A percentile compares a stretch with the other conserved stretches of the same genome.
These are phyloP conservation scores for Ceryle rudis DNA, from an alignment of 2,797 vertebrate genomes.

Conservation along the genomic window DNA sequence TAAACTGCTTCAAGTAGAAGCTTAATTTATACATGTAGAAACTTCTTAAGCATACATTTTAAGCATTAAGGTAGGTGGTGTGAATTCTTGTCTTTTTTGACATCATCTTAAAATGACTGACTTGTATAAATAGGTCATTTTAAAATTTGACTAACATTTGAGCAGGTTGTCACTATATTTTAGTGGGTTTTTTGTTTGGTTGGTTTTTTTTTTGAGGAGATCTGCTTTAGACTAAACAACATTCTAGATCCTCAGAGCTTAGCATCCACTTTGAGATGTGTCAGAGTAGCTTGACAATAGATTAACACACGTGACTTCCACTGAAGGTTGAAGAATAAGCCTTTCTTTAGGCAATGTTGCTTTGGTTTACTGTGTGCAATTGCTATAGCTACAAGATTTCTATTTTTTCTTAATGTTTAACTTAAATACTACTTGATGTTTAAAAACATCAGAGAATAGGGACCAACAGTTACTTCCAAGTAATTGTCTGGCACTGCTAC, in stretches of 20 bases:
- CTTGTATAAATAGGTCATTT: neutral
- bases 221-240: neutral
- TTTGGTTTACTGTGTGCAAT: neutral
- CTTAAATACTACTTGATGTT: neutral
- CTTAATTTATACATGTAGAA: neutral
- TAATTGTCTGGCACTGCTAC: neutral
- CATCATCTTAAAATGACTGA: neutral
- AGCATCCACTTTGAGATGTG: neutral
- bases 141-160: neutral
- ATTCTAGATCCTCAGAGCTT: neutral
- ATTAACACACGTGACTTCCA: neutral
- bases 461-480: neutral
- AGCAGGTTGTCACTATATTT: neutral
- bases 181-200: too few species aligned
- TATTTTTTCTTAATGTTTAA: neutral
- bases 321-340: neutral
- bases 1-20: neutral
- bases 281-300: neutral
- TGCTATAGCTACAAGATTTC: neutral
- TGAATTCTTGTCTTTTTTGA: neutral
- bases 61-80: neutral
- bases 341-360: neutral
- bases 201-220: neutral
- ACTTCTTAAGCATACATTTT: neutral
- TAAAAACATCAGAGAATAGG: neutral